Evolutionary conservation across 1,140 invertebrate genomes (phyloP), one percentile per base, ranked within the genome.

Genomic region (Brachionus koreanus): DNA sequence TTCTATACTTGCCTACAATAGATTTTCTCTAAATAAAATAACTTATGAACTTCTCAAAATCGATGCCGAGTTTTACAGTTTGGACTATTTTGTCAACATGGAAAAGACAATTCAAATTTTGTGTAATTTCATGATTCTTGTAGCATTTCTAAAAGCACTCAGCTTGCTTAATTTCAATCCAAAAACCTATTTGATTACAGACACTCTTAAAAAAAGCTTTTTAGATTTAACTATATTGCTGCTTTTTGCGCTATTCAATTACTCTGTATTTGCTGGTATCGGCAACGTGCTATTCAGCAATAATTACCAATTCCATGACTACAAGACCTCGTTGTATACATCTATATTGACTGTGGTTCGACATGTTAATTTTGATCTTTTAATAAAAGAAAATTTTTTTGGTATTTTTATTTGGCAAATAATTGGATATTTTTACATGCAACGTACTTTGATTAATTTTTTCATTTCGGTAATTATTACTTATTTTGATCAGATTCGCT

Each of bases 41-140:
- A 74, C 23, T 46, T 29, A 4, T 13, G 39, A 74, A 46, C 19
- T 74, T 2, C 43, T 74, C 25, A 74, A 74, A 29, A 46, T 74
- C 7, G 23, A 74, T 12, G 23, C 69, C 12, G 69, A 74, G 25
- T 74, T 46, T 46, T 74, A 74, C 43, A 74, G 39, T 29, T 25
- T 74, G 16, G 69, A 74, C 13, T 74, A 13, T 74, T 43, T 46
- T 74, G 37, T 74, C 16, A 49, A 74, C 25, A 46, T 19, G 16
- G 69, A 74, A 74, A 74, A 46, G 12, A 43, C 23, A 25, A 77
- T 57, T 77, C 46, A 63, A 49, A 52, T 77, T 29, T n/a, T 43
- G 1, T 77, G 29, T 10, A 63, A 63, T 77, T 63, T 77, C 7
- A 77, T 77, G 75, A 57, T 77, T n/a, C 57, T 77, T 39, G 16